Evolutionary conservation across 2,888 invertebrate genomes (phyloP).

Genomic region (Charanyca ferruginea): DNA sequence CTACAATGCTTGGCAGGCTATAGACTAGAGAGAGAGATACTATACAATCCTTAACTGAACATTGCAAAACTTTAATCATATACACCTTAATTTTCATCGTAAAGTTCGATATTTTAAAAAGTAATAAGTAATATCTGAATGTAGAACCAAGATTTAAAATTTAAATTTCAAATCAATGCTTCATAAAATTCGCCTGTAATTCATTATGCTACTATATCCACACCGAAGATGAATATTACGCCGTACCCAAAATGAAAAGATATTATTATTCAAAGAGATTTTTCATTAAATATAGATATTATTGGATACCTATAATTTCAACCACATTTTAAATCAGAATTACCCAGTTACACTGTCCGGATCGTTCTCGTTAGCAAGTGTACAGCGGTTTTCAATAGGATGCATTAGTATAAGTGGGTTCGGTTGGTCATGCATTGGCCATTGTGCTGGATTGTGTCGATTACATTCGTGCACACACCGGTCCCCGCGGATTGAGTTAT

Average conservation of each 20-base stretch:
- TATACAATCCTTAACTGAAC: slow-evolving; percentile 20
- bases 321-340: slow-evolving; percentile 32
- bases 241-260: slow-evolving; percentile 50
- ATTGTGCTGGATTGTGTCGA: slow-evolving; percentile 78
- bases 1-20: not conserved
- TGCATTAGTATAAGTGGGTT: slow-evolving; percentile 82
- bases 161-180: slow-evolving; percentile 47
- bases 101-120: slow-evolving; percentile 19
- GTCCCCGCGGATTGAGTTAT: slow-evolving; percentile 79
- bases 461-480: slow-evolving; percentile 75
- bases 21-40: no score
- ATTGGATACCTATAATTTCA: slow-evolving; percentile 34
- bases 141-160: slow-evolving; percentile 30
- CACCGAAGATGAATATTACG: slow-evolving; percentile 47
- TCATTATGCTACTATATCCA: slow-evolving; percentile 50
- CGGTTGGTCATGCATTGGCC: slow-evolving; percentile 75
- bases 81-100: slow-evolving; percentile 1
- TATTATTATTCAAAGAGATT: slow-evolving; percentile 52
- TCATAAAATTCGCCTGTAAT: slow-evolving; percentile 46
- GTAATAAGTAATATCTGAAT: slow-evolving; percentile 32
- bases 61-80: slow-evolving; percentile 14
- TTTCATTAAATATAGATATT: slow-evolving; percentile 45
- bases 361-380: slow-evolving; percentile 76
- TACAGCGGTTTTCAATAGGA: slow-evolving; percentile 78
- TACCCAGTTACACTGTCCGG: slow-evolving; percentile 66